A percentile compares a stretch with the other conserved stretches of the same genome.
These are phyloP conservation scores for Strongylocentrotus purpuratus DNA, from an alignment of 35 echinoderm and acorn worm species.

Conservation along the genomic window DNA sequence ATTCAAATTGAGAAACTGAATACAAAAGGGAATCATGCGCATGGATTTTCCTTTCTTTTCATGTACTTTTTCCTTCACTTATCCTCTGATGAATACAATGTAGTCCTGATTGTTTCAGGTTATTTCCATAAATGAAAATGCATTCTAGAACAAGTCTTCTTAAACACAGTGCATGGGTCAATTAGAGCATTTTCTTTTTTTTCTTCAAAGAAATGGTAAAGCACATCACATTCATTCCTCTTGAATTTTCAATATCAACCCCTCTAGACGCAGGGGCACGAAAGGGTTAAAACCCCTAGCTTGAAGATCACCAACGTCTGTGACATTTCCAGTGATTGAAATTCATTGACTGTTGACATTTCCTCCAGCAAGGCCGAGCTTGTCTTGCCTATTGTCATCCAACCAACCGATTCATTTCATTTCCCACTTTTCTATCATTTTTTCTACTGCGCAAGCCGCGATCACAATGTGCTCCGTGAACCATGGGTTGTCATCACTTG, in stretches of 20 bases:
- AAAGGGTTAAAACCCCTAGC: not conserved
- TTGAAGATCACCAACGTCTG: not conserved
- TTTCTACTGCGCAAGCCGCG: not conserved
- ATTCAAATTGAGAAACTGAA: too few species aligned
- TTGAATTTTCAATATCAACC: not conserved
- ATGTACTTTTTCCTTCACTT: too few species aligned
- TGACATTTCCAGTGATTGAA: constrained; percentile 7
- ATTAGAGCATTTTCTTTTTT: not conserved
- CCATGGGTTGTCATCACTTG: not conserved
- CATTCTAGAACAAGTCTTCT: too few species aligned
- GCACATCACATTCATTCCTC: not conserved
- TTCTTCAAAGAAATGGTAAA: not conserved
- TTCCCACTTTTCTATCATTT: constrained; percentile 13
- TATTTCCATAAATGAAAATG: too few species aligned
- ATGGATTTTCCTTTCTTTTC: too few species aligned
- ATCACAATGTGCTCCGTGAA: not conserved
- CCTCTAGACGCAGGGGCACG: not conserved
- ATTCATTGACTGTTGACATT: constrained; percentile 12
- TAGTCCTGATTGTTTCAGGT: too few species aligned
- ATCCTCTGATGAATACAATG: too few species aligned
- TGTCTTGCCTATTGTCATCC: not conserved
- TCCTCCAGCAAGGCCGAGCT: not conserved
- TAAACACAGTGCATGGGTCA: not conserved
- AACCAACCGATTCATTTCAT: not conserved
- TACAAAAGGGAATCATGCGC: too few species aligned